Evolutionary conservation across 2,797 vertebrate genomes (phyloP), one percentile per base, ranked within the genome.

Genomic region (Myotis vivesi): DNA sequence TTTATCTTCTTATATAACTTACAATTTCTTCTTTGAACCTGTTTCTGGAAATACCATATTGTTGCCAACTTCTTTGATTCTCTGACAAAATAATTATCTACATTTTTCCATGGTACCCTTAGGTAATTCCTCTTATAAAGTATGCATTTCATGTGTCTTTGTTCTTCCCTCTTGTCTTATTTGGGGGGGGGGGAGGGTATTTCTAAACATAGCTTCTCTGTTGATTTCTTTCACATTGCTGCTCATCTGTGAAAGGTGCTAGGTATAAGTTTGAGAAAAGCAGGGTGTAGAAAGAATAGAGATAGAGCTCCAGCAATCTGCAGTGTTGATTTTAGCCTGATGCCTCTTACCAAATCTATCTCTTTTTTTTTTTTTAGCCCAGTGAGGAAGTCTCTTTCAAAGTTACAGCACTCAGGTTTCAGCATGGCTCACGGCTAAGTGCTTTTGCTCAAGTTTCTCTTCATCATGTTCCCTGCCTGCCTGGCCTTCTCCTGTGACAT

Each of bases 61-160:
- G 46, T 93, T 91, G 10, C n/a, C 55, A 94, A 53, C 38, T 57
- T 91, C 44, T 77, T 76, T 76, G 79, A 88, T 77, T 86, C 79
- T 86, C 10, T 71, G 64, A 69, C 30, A 68, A 91, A 62, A 84
- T 75, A 84, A 88, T 87, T 53, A 71, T 38, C 20, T 46, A 13
- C 23, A 20, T 88, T 85, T 28, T 91, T 88, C 28, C 44, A 55
- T 51, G 16, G 22, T 33, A 49, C 10, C 33, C 19, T 75, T 66
- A 76, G 49, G 9, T n/a, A 80, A 30, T 76, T 84, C 19, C 36
- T 92, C 41, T 81, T 64, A 7, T 79, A 13, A 87, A 28, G 6
- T 44, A 38, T 33, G 12, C 28, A 36, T 36, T 62, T 87, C 10
- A 17, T n/a, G 6, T 28, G 36, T 3, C 1, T 84, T 76, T 38